phyloP scores from a whole-genome alignment of 2,888 invertebrate species.

The Linhomoeus sp. region DNA sequence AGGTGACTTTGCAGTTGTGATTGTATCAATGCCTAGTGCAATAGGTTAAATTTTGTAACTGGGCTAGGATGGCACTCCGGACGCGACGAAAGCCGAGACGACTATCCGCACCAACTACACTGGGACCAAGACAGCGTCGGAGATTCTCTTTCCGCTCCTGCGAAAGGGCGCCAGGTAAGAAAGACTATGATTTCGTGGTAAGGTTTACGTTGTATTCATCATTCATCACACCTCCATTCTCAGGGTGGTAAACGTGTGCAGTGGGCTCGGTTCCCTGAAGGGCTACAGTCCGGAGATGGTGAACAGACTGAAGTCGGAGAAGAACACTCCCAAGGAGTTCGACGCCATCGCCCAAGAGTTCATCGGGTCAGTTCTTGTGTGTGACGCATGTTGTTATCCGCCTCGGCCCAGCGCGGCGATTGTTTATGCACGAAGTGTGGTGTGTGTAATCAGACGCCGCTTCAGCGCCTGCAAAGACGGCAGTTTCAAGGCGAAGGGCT shows the following conservation, averaged over 20 bases:
- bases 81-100: constrained; percentile 49
- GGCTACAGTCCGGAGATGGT: constrained; percentile 37
- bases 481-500: constrained; percentile 30
- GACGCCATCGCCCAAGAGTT: constrained; percentile 45
- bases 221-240: too few relatives aligned
- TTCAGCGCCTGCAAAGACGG: constrained; percentile 8
- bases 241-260: constrained; percentile 52
- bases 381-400: too few relatives aligned
- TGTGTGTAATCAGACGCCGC: too few relatives aligned
- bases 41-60: constrained; percentile 8
- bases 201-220: too few relatives aligned
- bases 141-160: constrained; percentile 49
- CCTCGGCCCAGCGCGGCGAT: too few relatives aligned
- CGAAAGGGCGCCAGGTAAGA: constrained; percentile 41
- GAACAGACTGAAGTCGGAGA: constrained; percentile 33
- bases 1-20: too few relatives aligned
- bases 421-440: too few relatives aligned
- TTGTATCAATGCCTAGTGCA: too few relatives aligned
- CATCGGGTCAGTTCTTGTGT: constrained; percentile 35
- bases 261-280: constrained; percentile 44
- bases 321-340: constrained; percentile 41
- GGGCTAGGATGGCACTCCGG: constrained; percentile 41
- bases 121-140: constrained; percentile 42
- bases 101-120: constrained; percentile 51
- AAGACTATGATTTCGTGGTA: too few relatives aligned